Base-by-base conservation (phyloP, 1,140 invertebrate species). In the Nymphalis io region DNA sequence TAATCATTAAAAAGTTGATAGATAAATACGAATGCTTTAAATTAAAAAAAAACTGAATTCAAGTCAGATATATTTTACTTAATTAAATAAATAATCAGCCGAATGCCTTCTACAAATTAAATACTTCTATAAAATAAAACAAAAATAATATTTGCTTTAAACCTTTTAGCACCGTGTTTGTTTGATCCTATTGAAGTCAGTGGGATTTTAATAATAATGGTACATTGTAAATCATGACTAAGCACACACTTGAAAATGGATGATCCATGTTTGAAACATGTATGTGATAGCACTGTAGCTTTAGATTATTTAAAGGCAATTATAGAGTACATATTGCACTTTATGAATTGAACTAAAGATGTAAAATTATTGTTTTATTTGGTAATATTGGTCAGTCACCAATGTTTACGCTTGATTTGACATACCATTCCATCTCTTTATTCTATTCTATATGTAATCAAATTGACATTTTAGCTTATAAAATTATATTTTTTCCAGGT, bases 381-480 rank as follows among this genome's bases (percentile, higher is more conserved):
- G 20, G 5, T 51, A 12, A 27, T 27, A 55, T 23, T 27, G 33
- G 20, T 44, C 63, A 48, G 33, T 11, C 5, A 51, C 53, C 46
- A 53, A 57, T 72, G 46, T 64, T 27, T 62, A 73, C 51, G 39
- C 2, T 38, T 8, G 12, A 10, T 13, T 21, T 16, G 38, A 23
- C n/a, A 21, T 55, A 55, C 15, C 13, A 55, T 55, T 55, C 27
- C 23, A 55, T 18, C n/a, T 39, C n/a, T 48, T 27, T 46, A 61
- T 18, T 38, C 48, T 62, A 62, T 38, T 62, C 70, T 66, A 70
- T 44, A 72, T 68, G 61, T 72, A 78, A 65, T 76, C 59, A 80
- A 85, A 85, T 81, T 82, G 81, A 85, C 80, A 77, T 76, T 58
- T 73, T 75, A 70, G 55, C 59, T 70, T 74, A 72, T 48, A 66